Evolutionary conservation across 2,797 vertebrate genomes (phyloP), one percentile per base, ranked within the genome.

Genomic region (Oreochromis grahami): DNA sequence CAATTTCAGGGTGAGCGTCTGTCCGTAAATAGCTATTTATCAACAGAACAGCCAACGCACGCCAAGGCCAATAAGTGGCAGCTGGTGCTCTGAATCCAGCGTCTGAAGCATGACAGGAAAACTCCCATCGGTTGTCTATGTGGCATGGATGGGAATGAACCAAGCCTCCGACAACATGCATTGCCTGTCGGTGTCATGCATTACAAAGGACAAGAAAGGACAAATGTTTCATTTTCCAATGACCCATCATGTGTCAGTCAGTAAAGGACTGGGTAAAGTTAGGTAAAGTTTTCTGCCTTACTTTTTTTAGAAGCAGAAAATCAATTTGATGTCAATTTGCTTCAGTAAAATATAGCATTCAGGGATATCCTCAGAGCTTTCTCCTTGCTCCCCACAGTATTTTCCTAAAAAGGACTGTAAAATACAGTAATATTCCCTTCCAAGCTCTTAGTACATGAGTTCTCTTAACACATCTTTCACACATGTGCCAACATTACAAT

Each of bases 1-100:
- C 81, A 63, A 89, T 94, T 92, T 91, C 84, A 77, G 91, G 84
- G 81, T 48, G 85, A 92, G 83, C 80, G 88, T 93, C 89, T 92
- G 91, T 93, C 80, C 83, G 82, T 92, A 91, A 91, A 93, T 83
- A 87, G 88, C 76, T 80, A 36, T 92, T 93, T 92, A 94, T 92
- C 89, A 93, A 84, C 85, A 79, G 87, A 43, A 80, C 79, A 2
- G 80, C 72, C 89, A 34, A 50, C 76, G 26, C 3, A 55, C 11
- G 84, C 90, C 89, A 81, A 87, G 83, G 91, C 91, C 90, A 87
- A 89, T 84, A 80, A 91, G 84, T 63, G 81, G 77, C 93, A 94
- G 91, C 92, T 95, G 93, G 83, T 88, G 91, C 90, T 90, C 70
- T 41, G 74, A 83, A 80, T 87, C 85, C 58, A 45, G 19, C 3